These are phyloP conservation scores for Melitaea athalia DNA, from an alignment of 2,888 invertebrate genomes.

Conservation along the genomic window DNA sequence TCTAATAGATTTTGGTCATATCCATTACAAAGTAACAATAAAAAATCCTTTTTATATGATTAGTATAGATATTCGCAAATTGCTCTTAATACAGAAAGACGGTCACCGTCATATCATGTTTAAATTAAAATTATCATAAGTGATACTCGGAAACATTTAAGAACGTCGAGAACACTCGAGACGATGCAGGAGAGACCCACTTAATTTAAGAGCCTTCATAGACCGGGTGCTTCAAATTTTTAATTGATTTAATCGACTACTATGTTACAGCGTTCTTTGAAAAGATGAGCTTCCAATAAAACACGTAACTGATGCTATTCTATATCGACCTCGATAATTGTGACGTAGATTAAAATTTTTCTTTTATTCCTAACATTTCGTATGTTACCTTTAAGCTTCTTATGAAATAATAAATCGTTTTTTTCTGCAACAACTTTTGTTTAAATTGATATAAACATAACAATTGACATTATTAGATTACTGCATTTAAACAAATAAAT, in stretches of 20 bases:
- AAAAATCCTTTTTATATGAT: neutral
- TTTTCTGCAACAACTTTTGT: too few species aligned
- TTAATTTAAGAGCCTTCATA: constrained; percentile 49
- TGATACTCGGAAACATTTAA: constrained; percentile 28
- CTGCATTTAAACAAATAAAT: too few species aligned
- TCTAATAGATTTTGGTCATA: too few species aligned
- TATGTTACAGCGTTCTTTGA: neutral
- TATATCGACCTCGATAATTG: neutral
- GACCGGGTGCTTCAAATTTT: constrained; percentile 10
- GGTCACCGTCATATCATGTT: constrained; percentile 14
- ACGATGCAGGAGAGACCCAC: constrained; percentile 42
- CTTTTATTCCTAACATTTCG: too few species aligned
- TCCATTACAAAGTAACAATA: neutral
- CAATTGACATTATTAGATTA: too few species aligned
- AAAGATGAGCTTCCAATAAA: neutral
- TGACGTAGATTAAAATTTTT: too few species aligned
- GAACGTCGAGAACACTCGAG: constrained; percentile 19
- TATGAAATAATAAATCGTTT: neutral
- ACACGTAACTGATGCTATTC: too few species aligned
- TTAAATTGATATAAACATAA: too few species aligned
- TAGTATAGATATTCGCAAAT: neutral
- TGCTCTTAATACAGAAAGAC: constrained; percentile 8
- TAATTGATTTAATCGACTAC: constrained; percentile 5
- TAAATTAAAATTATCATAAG: constrained; percentile 31
- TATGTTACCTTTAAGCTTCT: neutral